Evolutionary conservation across 1,140 invertebrate species (phyloP).

Genomic region (Drosophila repletoides): DNA sequence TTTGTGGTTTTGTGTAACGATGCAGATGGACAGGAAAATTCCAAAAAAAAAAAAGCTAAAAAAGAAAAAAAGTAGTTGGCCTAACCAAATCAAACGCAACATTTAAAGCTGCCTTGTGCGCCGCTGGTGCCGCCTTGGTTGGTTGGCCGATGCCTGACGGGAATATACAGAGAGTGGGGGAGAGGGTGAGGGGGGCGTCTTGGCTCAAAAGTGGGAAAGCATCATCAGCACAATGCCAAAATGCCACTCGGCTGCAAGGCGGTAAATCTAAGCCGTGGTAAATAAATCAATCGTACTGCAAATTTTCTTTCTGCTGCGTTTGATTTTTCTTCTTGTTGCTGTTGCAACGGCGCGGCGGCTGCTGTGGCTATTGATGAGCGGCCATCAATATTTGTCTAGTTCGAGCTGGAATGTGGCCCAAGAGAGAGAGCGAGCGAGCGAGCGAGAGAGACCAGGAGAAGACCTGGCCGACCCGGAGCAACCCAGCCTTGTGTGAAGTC

Average conservation of each 20-base stretch:
- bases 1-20: constrained; percentile 81
- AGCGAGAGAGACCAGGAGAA: background rate
- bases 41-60: constrained; percentile 11
- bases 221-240: constrained; percentile 78
- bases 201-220: constrained; percentile 42
- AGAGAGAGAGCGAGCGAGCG: constrained; percentile 9
- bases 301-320: constrained; percentile 59
- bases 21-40: constrained; percentile 48
- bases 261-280: constrained; percentile 80
- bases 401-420: constrained; percentile 70
- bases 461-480: constrained; percentile 23
- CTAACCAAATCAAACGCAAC: constrained; percentile 77
- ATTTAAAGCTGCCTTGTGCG: constrained; percentile 54
- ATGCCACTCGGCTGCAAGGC: constrained; percentile 71
- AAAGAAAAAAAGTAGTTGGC: constrained; percentile 38
- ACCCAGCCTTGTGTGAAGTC: constrained; percentile 50
- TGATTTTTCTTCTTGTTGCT: constrained; percentile 55
- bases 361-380: constrained; percentile 75
- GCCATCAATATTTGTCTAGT: constrained; percentile 80
- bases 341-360: constrained; percentile 22
- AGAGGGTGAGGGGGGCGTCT: background rate
- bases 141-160: constrained; percentile 29
- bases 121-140: constrained; percentile 49
- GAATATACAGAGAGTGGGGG: background rate
- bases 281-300: constrained; percentile 78